Base-by-base conservation (phyloP, 35 echinoderm and acorn worm species). In the Lytechinus variegatus region DNA sequence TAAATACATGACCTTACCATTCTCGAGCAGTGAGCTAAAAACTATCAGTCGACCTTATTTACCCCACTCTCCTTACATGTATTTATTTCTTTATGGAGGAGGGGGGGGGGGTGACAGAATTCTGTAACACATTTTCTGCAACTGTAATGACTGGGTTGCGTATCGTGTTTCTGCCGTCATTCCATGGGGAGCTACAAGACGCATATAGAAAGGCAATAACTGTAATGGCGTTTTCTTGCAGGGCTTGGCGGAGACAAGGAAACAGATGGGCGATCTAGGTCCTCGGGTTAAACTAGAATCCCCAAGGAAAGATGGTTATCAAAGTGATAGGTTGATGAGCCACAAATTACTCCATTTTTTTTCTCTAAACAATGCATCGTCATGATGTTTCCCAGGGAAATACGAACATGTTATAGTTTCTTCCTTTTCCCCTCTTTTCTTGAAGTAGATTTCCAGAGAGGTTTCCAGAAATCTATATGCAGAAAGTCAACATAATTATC, bases 171-270 rank as follows among this genome's bases (percentile, higher is more conserved):
- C 66, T 16, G 66, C 66, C 66, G 6, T 79, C 19, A 79, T 8
- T n/a, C 66, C n/a, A 24, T 24, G n/a, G 66, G 66, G 66, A 79
- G 19, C 6, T 24, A 79, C 16, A 79, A 79, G 66, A 79, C 66
- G 66, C 66, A 79, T 79, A 24, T 79, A 79, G 66, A 79, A 79
- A 79, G 66, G 66, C 21, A 79, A 79, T 79, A 79, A n/a, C 66
- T 24, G 66, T 79, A 79, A 79, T 79, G 66, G 21, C 66, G 8
- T 16, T 16, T 79, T 79, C 66, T 4, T 79, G 14, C n/a, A 7
- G 19, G 66, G 12, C 66, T 24, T 24, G n/a, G 19, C 4, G 21
- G n/a, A 79, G 66, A 79, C 66, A 79, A 79, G 66, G 66, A 79
- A 24, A 79, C 19, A 79, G 66, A 79, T 79, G 66, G 66, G 21